Conservation (phyloP, 2,797 vertebrate species). For the Gymnoscopelus braueri region DNA sequence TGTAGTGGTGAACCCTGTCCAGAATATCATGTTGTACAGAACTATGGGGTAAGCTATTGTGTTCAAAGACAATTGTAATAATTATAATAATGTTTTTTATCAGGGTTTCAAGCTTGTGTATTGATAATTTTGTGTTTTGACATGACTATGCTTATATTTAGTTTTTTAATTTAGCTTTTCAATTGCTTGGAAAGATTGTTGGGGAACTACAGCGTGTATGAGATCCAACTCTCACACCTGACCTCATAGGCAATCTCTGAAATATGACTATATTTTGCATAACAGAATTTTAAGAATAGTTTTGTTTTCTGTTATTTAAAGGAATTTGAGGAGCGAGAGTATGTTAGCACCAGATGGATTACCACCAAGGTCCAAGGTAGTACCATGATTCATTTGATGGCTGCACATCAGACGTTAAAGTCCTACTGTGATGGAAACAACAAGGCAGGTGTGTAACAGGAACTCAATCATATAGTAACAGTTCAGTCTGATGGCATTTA, state of each 20-base stretch:
- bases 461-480: background rate
- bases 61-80: too few species aligned
- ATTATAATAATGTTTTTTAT: too few species aligned
- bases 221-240: too few species aligned
- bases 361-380: slow-evolving; percentile 11
- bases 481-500: too few species aligned
- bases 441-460: slow-evolving; percentile 37
- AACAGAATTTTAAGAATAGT: background rate
- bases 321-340: slow-evolving; percentile 49
- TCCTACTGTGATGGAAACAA: slow-evolving; percentile 22
- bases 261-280: too few species aligned
- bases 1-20: slow-evolving; percentile 45
- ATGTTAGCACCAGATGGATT: slow-evolving; percentile 56
- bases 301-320: slow-evolving; percentile 13
- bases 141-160: background rate
- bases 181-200: background rate
- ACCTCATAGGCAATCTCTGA: too few species aligned
- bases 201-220: too few species aligned
- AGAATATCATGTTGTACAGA: too few species aligned
- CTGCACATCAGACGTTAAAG: slow-evolving; percentile 47
- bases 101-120: background rate
- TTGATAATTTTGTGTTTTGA: background rate
- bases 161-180: background rate
- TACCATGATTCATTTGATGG: fast-evolving
- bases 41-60: too few species aligned